A percentile compares a stretch with the other conserved stretches of the same genome.
Evolutionary conservation across 2,888 invertebrate genomes (phyloP).

Genomic region (Caenorhabditis sp.): DNA sequence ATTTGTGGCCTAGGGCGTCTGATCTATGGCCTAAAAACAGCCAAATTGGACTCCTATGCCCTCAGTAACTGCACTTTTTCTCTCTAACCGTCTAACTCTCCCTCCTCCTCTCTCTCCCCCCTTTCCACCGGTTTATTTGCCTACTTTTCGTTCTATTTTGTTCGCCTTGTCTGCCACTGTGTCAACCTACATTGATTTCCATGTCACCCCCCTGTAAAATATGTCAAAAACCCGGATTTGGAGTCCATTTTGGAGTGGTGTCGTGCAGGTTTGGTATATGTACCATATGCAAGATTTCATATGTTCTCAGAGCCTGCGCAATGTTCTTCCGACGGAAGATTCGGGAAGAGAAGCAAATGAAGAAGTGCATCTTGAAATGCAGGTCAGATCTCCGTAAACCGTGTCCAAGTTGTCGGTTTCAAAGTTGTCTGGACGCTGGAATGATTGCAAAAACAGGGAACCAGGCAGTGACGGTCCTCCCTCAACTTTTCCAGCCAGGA

Average conservation of each 20-base stretch:
- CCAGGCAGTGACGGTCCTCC: neutral
- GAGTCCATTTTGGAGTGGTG: constrained; percentile 6
- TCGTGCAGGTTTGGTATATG: neutral
- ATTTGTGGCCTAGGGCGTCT: too few relatives aligned
- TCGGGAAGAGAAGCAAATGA: neutral
- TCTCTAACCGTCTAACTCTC: neutral
- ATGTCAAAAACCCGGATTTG: neutral
- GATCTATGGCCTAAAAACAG: too few relatives aligned
- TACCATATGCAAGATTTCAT: neutral
- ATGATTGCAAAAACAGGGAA: neutral
- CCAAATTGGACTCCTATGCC: constrained; percentile 21
- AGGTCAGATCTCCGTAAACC: neutral
- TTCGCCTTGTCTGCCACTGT: neutral
- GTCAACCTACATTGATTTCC: too few relatives aligned
- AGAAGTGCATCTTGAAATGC: neutral
- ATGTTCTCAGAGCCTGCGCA: constrained; percentile 16
- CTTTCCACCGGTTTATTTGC: neutral
- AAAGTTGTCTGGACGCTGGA: constrained; percentile 1
- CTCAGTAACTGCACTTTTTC: neutral
- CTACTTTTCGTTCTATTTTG: neutral
- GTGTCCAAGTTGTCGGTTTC: constrained; percentile 1
- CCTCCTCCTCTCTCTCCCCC: neutral
- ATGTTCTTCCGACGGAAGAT: constrained; percentile 8
- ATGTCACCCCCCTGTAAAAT: constrained; percentile 13
- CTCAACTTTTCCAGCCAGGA: neutral